Conservation (phyloP, 2,113 vertebrate genomes). For the Pollimyrus isidori region DNA sequence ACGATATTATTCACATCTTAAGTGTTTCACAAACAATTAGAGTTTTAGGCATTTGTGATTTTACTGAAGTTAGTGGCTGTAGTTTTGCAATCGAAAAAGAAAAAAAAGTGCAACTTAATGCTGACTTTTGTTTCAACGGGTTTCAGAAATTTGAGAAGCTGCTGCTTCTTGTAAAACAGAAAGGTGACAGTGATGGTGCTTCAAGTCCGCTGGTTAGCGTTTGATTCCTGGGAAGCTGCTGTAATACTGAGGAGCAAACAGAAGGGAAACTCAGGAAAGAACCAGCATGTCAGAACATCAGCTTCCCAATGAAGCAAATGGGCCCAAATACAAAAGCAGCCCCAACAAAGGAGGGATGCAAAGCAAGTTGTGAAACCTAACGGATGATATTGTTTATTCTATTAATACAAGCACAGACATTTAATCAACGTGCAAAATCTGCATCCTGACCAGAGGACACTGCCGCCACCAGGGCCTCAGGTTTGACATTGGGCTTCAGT, state of each 20-base stretch:
- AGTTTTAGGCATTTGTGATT: not conserved
- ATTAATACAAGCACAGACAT: not conserved
- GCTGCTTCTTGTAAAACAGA: not conserved
- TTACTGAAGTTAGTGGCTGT: not conserved
- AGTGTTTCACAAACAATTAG: not conserved
- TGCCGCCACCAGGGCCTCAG: not conserved
- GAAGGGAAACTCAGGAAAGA: not conserved
- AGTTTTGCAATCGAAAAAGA: not conserved
- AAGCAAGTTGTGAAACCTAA: not conserved
- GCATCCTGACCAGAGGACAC: not conserved
- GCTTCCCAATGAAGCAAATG: not conserved
- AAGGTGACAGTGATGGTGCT: not conserved
- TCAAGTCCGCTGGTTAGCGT: not conserved
- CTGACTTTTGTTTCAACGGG: not conserved
- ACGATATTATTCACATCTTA: not conserved
- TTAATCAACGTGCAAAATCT: not conserved
- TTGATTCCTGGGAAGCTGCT: not conserved
- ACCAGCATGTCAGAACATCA: not conserved
- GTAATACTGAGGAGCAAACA: not conserved
- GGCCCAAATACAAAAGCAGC: not conserved
- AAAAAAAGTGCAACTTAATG: not conserved
- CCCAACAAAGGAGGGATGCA: not conserved
- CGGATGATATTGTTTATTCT: not conserved
- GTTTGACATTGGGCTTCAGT: constrained; percentile 15
- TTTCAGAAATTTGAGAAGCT: not conserved